phyloP scores from a whole-genome alignment of 2,797 vertebrate species.

The Botia kubotai region DNA sequence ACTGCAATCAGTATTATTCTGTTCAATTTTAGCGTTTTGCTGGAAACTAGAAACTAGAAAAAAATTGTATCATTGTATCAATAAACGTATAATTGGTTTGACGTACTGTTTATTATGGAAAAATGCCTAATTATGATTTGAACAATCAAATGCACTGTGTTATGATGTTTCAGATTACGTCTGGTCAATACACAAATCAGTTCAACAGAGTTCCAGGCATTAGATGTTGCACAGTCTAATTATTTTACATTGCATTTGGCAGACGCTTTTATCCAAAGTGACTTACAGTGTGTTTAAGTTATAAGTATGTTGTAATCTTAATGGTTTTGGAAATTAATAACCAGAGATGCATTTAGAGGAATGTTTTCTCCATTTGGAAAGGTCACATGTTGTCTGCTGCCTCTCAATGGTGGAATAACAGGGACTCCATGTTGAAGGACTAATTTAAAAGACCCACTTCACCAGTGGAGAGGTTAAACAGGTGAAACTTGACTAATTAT shows the following conservation, averaged over 20 bases:
- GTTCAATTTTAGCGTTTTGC: neutral
- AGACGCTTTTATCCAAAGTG: too few species aligned
- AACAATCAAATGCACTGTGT: neutral
- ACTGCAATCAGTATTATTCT: neutral
- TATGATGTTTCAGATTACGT: neutral
- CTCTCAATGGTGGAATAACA: conserved; percentile 41
- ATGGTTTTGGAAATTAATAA: neutral
- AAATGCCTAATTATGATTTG: neutral
- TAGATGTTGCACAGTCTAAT: neutral
- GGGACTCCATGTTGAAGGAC: conserved; percentile 61
- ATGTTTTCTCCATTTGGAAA: conserved; percentile 3
- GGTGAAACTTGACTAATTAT: conserved; percentile 61
- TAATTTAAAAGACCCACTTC: conserved; percentile 19
- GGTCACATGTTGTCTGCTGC: conserved; percentile 1
- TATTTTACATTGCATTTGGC: too few species aligned
- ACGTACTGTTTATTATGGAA: neutral
- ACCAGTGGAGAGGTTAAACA: conserved; percentile 61
- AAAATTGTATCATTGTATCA: too few species aligned
- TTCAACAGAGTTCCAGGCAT: neutral
- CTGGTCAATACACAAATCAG: neutral
- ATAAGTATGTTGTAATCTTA: neutral
- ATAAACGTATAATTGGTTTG: too few species aligned
- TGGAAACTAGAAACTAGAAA: neutral
- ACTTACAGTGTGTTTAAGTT: too few species aligned
- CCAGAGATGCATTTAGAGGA: neutral